Evolutionary conservation across 2,113 vertebrate genomes (phyloP).

Genomic region (Coreoperca whiteheadi): DNA sequence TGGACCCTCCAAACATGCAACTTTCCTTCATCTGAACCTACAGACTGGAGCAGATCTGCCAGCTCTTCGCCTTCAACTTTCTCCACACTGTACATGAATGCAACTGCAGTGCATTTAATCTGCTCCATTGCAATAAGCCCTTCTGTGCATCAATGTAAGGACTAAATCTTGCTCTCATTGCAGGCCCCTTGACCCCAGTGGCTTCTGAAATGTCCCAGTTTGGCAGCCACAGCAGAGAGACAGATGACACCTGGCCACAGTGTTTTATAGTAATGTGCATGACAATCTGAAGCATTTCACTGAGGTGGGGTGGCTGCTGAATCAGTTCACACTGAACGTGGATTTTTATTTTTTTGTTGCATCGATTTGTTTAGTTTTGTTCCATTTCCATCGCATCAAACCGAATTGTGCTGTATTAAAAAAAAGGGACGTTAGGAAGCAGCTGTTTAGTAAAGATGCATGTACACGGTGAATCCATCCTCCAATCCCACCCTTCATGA

Average conservation of each 20-base stretch:
- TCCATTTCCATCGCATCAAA: constrained; percentile 8
- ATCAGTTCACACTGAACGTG: constrained; percentile 17
- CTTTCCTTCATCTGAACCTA: background rate
- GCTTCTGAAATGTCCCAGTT: constrained; percentile 40
- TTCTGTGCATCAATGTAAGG: constrained; percentile 2
- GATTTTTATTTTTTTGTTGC: background rate
- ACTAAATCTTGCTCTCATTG: constrained; percentile 18
- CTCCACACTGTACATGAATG: background rate
- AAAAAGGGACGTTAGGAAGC: constrained; percentile 3
- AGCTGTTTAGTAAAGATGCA: background rate
- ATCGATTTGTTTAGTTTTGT: constrained; percentile 47
- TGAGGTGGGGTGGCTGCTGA: constrained; percentile 37
- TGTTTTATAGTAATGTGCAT: constrained; percentile 42
- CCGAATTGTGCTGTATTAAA: background rate
- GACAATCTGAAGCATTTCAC: constrained; percentile 16
- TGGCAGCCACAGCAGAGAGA: constrained; percentile 26
- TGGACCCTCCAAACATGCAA: constrained; percentile 1
- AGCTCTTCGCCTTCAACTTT: constrained; percentile 18
- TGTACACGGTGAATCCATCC: constrained; percentile 9
- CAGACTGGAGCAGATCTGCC: constrained; percentile 1
- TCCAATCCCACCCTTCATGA: constrained; percentile 19
- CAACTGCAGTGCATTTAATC: background rate
- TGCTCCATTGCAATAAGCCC: background rate
- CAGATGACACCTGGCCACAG: constrained; percentile 51
- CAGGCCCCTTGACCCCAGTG: constrained; percentile 46